Conservation (phyloP, 2,113 vertebrate genomes). For the Mormyrus lacerda region DNA sequence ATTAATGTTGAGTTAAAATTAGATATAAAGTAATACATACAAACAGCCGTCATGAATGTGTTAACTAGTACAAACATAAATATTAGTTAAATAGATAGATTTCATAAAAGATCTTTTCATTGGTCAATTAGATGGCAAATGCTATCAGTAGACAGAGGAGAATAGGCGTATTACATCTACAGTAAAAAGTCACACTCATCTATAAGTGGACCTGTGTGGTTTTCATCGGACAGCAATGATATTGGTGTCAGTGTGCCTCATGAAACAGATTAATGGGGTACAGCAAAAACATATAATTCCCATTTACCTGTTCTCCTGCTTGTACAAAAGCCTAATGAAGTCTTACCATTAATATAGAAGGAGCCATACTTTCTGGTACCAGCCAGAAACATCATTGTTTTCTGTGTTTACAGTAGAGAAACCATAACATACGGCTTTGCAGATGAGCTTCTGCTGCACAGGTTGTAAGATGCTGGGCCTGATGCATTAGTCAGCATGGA, state of each 20-base stretch:
- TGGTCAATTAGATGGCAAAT: background rate
- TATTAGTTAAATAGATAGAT: background rate
- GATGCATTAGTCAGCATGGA: background rate
- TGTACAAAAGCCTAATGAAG: background rate
- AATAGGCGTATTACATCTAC: background rate
- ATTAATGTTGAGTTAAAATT: too few relatives aligned
- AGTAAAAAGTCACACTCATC: background rate
- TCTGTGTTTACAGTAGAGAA: background rate
- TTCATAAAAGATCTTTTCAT: background rate
- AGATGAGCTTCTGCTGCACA: constrained; percentile 12
- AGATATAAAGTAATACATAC: too few relatives aligned
- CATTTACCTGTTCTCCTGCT: background rate
- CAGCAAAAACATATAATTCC: background rate
- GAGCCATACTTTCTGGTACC: background rate
- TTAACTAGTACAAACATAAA: background rate
- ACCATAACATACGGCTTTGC: constrained; percentile 31
- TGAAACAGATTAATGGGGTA: background rate
- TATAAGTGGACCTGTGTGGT: background rate
- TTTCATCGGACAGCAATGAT: background rate
- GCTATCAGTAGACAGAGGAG: background rate
- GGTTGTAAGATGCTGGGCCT: background rate
- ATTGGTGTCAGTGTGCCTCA: background rate
- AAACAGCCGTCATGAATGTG: too few relatives aligned
- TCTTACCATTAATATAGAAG: background rate
- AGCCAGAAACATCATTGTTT: background rate